Evolutionary conservation across 2,113 vertebrate genomes (phyloP).

Genomic region (Ornithorhynchus anatinus): DNA sequence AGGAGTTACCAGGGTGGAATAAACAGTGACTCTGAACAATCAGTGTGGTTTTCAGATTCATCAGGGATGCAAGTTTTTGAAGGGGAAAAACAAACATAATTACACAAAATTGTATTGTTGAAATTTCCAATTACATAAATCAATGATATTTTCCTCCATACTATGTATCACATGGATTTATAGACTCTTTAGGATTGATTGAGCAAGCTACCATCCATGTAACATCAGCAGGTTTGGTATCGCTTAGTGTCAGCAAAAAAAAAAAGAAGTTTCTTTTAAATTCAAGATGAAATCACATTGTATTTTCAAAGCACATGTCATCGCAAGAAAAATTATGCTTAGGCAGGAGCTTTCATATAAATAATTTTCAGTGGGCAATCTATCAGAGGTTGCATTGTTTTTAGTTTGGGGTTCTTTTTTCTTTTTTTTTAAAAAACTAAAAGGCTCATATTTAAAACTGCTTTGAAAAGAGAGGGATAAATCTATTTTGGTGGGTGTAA

Average conservation of each 20-base stretch:
- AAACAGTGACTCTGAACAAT: slow-evolving; percentile 8
- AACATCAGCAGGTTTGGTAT: slow-evolving; percentile 62
- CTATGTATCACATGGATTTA: slow-evolving; percentile 53
- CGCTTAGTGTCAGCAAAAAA: slow-evolving; percentile 63
- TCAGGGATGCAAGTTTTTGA: not conserved
- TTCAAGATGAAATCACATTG: slow-evolving; percentile 66
- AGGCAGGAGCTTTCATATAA: slow-evolving; percentile 69
- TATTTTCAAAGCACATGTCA: slow-evolving; percentile 71
- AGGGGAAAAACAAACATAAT: slow-evolving; percentile 53
- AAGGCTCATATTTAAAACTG: not conserved
- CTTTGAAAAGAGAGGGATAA: not conserved
- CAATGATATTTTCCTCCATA: slow-evolving; percentile 37
- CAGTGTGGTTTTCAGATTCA: slow-evolving; percentile 3
- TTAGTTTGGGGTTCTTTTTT: slow-evolving; percentile 14
- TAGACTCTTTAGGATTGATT: slow-evolving; percentile 50
- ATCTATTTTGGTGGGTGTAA: not conserved
- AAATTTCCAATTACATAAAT: slow-evolving; percentile 65
- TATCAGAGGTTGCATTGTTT: slow-evolving; percentile 33
- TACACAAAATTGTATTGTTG: slow-evolving; percentile 56
- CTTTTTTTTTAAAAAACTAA: slow-evolving; percentile 5
- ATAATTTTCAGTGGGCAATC: slow-evolving; percentile 68
- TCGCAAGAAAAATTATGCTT: slow-evolving; percentile 70
- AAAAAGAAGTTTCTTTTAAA: slow-evolving; percentile 56
- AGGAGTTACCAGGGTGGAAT: not conserved
- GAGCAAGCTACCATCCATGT: slow-evolving; percentile 33